These are phyloP conservation scores for Probosciger aterrimus DNA, from an alignment of 2,113 vertebrate genomes.

Conservation along the genomic window DNA sequence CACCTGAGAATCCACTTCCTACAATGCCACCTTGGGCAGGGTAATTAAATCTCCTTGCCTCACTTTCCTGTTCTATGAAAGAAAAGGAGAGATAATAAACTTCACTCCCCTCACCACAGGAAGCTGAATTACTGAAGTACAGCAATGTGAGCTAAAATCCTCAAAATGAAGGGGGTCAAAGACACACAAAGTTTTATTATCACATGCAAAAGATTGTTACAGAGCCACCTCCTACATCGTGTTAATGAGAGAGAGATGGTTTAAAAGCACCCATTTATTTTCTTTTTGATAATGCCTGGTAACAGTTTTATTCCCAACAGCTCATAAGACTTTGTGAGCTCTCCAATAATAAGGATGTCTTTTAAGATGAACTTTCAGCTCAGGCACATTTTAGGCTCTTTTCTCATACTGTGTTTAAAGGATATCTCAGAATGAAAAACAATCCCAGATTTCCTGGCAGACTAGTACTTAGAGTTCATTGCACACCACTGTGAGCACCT, in stretches of 20 bases:
- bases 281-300: background rate
- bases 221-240: background rate
- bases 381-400: background rate
- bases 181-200: background rate
- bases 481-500: constrained; percentile 49
- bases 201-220: background rate
- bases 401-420: background rate
- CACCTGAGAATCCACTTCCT: background rate
- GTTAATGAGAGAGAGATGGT: background rate
- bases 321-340: background rate
- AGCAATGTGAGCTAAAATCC: background rate
- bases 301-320: background rate
- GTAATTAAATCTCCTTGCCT: background rate
- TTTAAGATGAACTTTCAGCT: background rate
- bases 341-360: background rate
- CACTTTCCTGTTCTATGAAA: background rate
- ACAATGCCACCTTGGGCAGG: background rate
- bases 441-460: constrained; percentile 74
- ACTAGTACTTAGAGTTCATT: constrained; percentile 66
- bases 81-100: background rate
- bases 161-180: background rate
- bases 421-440: constrained; percentile 35
- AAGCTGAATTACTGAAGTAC: background rate
- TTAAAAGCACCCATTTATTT: background rate
- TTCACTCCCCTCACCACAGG: background rate